A percentile compares a stretch with the other conserved stretches of the same genome.
These are phyloP conservation scores for Drepana arcuata DNA, from an alignment of 1,140 invertebrate species.

Conservation along the genomic window DNA sequence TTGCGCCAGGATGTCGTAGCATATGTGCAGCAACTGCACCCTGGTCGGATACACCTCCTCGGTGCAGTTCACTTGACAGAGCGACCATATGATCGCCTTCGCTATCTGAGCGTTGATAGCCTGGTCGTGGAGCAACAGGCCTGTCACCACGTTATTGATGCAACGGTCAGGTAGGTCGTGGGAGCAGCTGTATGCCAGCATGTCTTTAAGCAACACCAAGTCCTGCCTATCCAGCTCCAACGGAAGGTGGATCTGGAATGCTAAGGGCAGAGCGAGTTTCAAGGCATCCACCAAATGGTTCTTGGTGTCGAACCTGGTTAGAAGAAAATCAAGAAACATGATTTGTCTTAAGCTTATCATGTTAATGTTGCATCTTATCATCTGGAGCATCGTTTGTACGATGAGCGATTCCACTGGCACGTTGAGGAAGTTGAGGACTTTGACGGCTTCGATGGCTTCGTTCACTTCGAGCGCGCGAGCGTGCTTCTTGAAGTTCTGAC, in stretches of 20 bases:
- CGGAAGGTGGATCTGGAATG: constrained; percentile 74
- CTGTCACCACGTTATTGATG: constrained; percentile 63
- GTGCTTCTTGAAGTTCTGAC: constrained; percentile 68
- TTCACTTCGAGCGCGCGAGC: constrained; percentile 64
- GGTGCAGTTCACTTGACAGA: constrained; percentile 59
- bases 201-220: constrained; percentile 59
- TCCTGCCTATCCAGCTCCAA: constrained; percentile 71
- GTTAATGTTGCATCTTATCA: constrained; percentile 75
- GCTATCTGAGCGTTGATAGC: constrained; percentile 54
- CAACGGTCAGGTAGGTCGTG: constrained; percentile 65
- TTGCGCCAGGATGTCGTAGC: constrained; percentile 55
- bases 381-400: constrained; percentile 74
- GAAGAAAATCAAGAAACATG: constrained; percentile 73
- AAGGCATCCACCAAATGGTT: constrained; percentile 75
- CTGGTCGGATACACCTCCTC: constrained; percentile 41
- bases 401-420: constrained; percentile 72
- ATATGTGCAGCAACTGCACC: constrained; percentile 56
- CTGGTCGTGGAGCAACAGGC: constrained; percentile 51
- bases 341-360: constrained; percentile 73
- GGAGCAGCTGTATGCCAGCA: constrained; percentile 66
- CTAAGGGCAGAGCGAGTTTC: constrained; percentile 74
- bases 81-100: constrained; percentile 66
- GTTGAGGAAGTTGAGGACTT: constrained; percentile 71
- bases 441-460: constrained; percentile 73
- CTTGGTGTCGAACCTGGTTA: constrained; percentile 45